Evolutionary conservation across 2,113 vertebrate genomes (phyloP), one percentile per base, ranked within the genome.

Genomic region (Lasiurus borealis): DNA sequence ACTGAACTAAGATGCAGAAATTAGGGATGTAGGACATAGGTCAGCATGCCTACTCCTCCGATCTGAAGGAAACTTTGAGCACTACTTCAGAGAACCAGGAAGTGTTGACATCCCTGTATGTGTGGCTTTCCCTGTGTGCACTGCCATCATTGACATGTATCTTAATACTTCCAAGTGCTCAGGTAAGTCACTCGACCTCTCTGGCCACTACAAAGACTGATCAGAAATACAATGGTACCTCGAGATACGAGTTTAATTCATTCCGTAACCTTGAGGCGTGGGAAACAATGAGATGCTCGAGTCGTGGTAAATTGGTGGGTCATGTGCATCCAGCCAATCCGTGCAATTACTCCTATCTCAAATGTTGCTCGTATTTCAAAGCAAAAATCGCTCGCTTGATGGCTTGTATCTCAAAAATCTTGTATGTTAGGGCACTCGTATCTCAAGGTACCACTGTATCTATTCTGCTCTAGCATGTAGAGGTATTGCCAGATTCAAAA

Each of bases 401-500:
- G 40, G 40, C 40, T 40, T 5, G 5, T 40, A 40, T 40, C 40
- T 40, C 40, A 40, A 40, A 40, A 40, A 40, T 40, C 40, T 40
- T 5, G 5, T 40, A 40, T 40, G 40, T 40, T 40, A 40, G 40
- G 40, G 40, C 40, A 5, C 40, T 40, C 40, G 40, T 40, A 40
- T 40, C 40, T 40, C 40, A 5, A 40, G 40, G 40, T 40, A 40
- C 40, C 40, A 40, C 40, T 40, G 40, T 40, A 54, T 54, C 34
- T 90, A 6, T 54, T 78, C 50, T 11, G 31, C 76, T 86, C 40
- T 76, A 94, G 12, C 44, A 83, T 23, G 8, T 40, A 92, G 34
- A 93, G 8, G 46, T 91, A 73, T 72, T 91, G 14, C 52, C 83
- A 95, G 75, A 94, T 87, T 68, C 59, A 71, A 94, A 96, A 91